phyloP scores from a whole-genome alignment of 1,140 invertebrate genomes.

The Cotesia vestalis region DNA sequence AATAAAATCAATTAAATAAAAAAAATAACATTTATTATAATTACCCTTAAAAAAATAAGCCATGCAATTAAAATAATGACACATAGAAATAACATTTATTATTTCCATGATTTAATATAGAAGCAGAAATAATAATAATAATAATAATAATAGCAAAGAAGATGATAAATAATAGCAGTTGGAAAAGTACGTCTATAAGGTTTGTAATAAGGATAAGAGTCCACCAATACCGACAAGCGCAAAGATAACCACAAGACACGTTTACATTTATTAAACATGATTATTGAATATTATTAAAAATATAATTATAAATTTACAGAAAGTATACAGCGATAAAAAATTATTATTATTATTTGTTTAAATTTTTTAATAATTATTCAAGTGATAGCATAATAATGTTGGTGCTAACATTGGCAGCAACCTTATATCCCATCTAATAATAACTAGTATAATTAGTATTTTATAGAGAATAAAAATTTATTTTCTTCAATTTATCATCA shows the following conservation, averaged over 20 bases:
- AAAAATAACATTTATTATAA: not conserved
- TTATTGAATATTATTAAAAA: slow-evolving; percentile 58
- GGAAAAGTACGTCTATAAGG: slow-evolving; percentile 64
- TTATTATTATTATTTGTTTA: slow-evolving; percentile 11
- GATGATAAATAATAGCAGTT: slow-evolving; percentile 41
- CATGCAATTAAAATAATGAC: no score
- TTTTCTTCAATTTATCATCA: not conserved
- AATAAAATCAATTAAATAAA: not conserved
- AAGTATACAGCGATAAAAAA: slow-evolving; percentile 49
- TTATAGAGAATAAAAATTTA: slow-evolving; percentile 31
- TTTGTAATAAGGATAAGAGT: slow-evolving; percentile 59
- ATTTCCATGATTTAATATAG: no score
- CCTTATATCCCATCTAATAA: not conserved
- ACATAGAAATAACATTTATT: no score
- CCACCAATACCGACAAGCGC: slow-evolving; percentile 64
- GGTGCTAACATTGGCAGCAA: not conserved
- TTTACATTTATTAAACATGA: slow-evolving; percentile 67
- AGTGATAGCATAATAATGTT: slow-evolving; percentile 23
- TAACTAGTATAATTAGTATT: slow-evolving; percentile 4
- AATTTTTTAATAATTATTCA: slow-evolving; percentile 3
- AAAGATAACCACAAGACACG: slow-evolving; percentile 65
- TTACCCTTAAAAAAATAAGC: slow-evolving; percentile 15
- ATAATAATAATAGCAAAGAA: slow-evolving; percentile 31
- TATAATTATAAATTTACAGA: slow-evolving; percentile 58
- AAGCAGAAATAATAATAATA: no score